phyloP scores from a whole-genome alignment of 2,797 vertebrate genomes.

The Paratrypauchen microcephalus region DNA sequence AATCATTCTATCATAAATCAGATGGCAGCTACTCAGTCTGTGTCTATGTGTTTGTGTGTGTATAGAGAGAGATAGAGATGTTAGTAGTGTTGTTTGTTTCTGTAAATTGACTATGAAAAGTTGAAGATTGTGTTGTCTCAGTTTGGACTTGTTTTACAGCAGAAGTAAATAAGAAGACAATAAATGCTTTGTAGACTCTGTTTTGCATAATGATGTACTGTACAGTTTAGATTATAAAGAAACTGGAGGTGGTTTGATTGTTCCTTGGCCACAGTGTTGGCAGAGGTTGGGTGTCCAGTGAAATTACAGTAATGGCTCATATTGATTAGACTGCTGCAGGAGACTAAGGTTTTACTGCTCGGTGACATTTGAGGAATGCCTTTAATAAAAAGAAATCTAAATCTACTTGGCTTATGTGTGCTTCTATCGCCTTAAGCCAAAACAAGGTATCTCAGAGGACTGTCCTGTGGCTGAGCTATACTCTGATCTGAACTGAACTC shows the following conservation, averaged over 20 bases:
- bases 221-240: constrained; percentile 6
- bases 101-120: neutral
- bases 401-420: neutral
- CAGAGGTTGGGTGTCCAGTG: constrained; percentile 12
- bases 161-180: constrained; percentile 6
- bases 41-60: too few species aligned
- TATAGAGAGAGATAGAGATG: too few species aligned
- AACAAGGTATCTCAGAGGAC: neutral
- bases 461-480: neutral
- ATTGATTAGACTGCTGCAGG: constrained; percentile 24
- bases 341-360: neutral
- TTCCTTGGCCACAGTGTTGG: constrained; percentile 10
- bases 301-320: constrained; percentile 13
- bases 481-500: neutral
- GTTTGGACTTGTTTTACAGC: constrained; percentile 21
- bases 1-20: too few species aligned
- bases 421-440: constrained; percentile 1
- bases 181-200: constrained; percentile 5
- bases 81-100: too few species aligned
- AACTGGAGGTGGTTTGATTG: constrained; percentile 27
- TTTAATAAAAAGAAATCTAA: constrained; percentile 2
- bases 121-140: constrained; percentile 37
- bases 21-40: too few species aligned
- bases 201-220: constrained; percentile 24
- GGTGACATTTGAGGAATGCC: neutral